Percentiles rank a stretch among this genome's conserved stretches.
Evolutionary conservation across 53 echinoderm and acorn worm genomes (phyloP).

Genomic region (Pentamera pediparva): DNA sequence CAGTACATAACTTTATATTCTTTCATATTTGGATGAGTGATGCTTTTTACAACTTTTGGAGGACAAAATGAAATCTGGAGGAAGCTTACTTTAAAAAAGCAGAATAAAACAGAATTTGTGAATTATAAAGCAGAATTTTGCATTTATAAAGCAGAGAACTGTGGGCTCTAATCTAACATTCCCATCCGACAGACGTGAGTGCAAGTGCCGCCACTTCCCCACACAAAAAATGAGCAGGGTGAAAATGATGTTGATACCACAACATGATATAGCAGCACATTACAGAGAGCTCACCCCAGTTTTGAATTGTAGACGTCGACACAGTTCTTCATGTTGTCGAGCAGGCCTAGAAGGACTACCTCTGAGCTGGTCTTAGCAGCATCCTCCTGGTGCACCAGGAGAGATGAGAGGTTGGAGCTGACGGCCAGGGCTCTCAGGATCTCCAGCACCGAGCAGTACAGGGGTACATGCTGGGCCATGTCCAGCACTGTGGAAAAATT

Average conservation of each 20-base stretch:
- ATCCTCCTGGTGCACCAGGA: constrained; percentile 80
- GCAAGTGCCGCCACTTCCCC: neutral
- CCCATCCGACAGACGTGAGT: neutral
- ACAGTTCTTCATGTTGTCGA: constrained; percentile 97
- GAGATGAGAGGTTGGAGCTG: constrained; percentile 60
- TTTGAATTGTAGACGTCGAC: constrained; percentile 96
- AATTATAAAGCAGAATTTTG: too few species aligned
- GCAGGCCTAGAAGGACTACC: constrained; percentile 61
- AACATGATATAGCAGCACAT: too few species aligned
- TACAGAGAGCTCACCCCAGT: constrained; percentile 93
- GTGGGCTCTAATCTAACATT: neutral
- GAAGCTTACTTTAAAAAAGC: too few species aligned
- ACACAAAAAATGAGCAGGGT: neutral
- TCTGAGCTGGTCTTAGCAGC: constrained; percentile 37
- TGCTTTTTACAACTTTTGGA: too few species aligned
- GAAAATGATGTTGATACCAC: too few species aligned
- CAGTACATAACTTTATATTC: too few species aligned
- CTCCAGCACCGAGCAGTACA: constrained; percentile 88
- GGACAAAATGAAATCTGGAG: too few species aligned
- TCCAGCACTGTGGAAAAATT: constrained; percentile 57
- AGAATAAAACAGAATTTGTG: too few species aligned
- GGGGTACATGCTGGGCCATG: constrained; percentile 92
- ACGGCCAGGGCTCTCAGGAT: constrained; percentile 66
- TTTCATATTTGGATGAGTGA: too few species aligned
- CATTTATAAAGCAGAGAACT: neutral